Evolutionary conservation across 2,888 invertebrate species (phyloP), one percentile per base, ranked within the genome.

Genomic region (Anorthoa munda): DNA sequence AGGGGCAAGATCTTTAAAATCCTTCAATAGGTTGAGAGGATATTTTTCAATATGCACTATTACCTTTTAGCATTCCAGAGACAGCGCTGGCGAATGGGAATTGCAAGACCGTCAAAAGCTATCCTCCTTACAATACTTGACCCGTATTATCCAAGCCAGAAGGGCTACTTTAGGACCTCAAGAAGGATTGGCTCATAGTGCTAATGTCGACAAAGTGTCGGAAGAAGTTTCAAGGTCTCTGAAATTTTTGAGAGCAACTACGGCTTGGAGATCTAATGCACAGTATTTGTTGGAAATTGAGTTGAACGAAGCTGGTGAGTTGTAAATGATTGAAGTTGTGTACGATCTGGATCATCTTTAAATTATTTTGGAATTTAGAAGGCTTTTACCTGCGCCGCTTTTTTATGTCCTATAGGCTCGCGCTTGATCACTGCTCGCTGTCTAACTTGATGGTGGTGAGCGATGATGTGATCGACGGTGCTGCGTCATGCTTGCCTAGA

Each of bases 81-180:
- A 99, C 94, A 98, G 98, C 39, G 98, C 98, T 0, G 98, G 98
- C 1, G 98, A 98, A 86, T 98, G 98, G 95, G 98, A 98, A 91
- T 93, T 98, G 50, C 96, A 97, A 68, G 98, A 99, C 68, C 98
- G 99, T 84, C 98, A 98, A 89, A 98, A 99, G 91, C 93, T 99
- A 60, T 98, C 98, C 72, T 99, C 99, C 86, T 95, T 99, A 72
- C 96, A 97, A 83, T 99, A 98, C 93, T 97, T 99, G 48, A 97
- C 97, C 72, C 97, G 98, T 90, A 97, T 98, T 39, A 97, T 99
- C 77, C 98, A 98, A 88, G 97, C 97, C 11, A 92, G 94, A 68
- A 91, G 94, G 80, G 96, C 96, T 2, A 95, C 95, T 0, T 84
- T 96, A 66, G 95, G 95, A 51, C 96, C 96, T 2, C 95, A 95